Percentiles rank a stretch among this genome's conserved stretches.
Evolutionary conservation across 92 coral and sea anemone genomes (phyloP).

Genomic region (Porites lobata): DNA sequence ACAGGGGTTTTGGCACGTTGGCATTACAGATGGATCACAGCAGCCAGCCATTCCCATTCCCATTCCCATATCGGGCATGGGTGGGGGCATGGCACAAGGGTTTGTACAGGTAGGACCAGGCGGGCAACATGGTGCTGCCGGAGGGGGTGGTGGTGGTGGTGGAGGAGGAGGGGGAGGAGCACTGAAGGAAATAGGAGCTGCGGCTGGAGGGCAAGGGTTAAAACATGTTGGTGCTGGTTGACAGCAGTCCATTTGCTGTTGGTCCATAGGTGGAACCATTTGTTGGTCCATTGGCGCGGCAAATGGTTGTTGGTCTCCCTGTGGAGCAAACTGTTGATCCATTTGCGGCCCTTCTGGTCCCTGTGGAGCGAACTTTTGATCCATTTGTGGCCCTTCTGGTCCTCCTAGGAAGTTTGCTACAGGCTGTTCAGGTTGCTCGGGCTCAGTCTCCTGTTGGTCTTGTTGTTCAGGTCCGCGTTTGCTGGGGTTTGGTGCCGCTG

Average conservation of each 20-base stretch:
- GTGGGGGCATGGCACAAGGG: conserved; percentile 76
- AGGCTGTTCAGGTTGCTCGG: conserved; percentile 5
- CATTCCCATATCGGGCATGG: conserved; percentile 63
- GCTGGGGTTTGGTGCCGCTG: conserved; percentile 58
- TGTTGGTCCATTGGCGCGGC: not conserved
- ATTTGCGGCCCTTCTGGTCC: conserved; percentile 22
- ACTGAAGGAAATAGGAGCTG: conserved; percentile 5
- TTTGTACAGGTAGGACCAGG: conserved; percentile 77
- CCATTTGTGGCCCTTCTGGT: conserved; percentile 12
- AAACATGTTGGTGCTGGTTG: conserved; percentile 56
- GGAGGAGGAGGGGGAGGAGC: conserved; percentile 37
- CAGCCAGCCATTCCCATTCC: conserved; percentile 78
- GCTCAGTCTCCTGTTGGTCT: conserved; percentile 4
- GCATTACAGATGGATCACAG: conserved; percentile 78
- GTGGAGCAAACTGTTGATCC: conserved; percentile 26
- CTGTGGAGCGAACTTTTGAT: conserved; percentile 10
- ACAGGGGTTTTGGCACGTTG: conserved; percentile 84
- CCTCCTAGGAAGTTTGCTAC: not conserved
- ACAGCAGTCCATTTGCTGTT: conserved; percentile 58
- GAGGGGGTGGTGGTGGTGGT: conserved; percentile 48
- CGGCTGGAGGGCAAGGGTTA: conserved; percentile 54
- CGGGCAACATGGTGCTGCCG: conserved; percentile 58
- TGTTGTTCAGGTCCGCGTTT: conserved; percentile 50
- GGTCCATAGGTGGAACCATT: conserved; percentile 15
- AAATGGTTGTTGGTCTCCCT: not conserved